A percentile compares a stretch with the other conserved stretches of the same genome.
phyloP scores from a whole-genome alignment of 1,140 invertebrate species.

The Ctenoplectra terminalis region DNA sequence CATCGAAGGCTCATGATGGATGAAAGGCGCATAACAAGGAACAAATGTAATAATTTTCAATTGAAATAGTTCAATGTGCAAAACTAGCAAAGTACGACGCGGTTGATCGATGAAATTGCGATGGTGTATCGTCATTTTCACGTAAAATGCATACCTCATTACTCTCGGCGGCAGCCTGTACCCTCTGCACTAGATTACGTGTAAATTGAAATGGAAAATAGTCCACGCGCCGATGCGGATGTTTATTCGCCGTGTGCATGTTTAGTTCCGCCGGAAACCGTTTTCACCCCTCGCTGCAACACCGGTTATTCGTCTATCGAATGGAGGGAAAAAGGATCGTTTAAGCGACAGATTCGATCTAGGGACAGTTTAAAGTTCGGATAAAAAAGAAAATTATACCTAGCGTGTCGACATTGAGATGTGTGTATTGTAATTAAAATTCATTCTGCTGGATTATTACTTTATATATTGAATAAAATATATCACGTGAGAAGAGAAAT shows the following conservation, averaged over 20 bases:
- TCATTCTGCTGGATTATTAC: neutral
- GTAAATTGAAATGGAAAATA: slow-evolving; percentile 50
- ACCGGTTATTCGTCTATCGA: neutral
- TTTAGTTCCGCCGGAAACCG: slow-evolving; percentile 15
- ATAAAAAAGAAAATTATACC: neutral
- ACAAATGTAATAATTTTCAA: too few species aligned
- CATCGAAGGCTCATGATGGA: too few species aligned
- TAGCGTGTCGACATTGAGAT: neutral
- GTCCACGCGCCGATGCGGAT: neutral
- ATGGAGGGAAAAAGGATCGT: neutral
- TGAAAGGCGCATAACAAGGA: too few species aligned
- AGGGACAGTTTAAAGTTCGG: neutral
- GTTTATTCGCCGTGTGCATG: slow-evolving; percentile 20
- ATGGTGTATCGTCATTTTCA: slow-evolving; percentile 24
- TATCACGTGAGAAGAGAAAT: too few species aligned
- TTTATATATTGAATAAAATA: too few species aligned
- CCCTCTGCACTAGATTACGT: slow-evolving; percentile 26
- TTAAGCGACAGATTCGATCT: neutral
- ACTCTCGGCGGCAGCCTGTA: neutral
- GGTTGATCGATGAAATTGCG: slow-evolving; percentile 42
- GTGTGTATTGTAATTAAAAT: neutral
- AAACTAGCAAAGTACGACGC: slow-evolving; percentile 8
- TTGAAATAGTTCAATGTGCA: slow-evolving; percentile 1
- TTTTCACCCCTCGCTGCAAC: neutral
- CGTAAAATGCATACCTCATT: slow-evolving; percentile 41